A percentile compares a stretch with the other conserved stretches of the same genome.
Conservation (phyloP, 2,888 invertebrate species). For the Tetranychus piercei region DNA sequence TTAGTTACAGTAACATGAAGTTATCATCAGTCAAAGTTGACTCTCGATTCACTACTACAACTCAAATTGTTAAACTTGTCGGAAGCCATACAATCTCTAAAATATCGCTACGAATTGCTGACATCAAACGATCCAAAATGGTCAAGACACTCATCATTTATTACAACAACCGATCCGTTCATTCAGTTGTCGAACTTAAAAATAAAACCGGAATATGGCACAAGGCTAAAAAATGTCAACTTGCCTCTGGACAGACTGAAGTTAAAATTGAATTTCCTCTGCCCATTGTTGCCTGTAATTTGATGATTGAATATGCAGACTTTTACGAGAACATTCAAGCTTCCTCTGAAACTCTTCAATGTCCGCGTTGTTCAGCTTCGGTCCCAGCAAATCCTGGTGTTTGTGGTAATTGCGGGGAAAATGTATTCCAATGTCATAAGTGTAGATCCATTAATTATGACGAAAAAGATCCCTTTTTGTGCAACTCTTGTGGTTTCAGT, state of each 20-base stretch:
- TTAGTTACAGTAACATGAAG: slow-evolving; percentile 73
- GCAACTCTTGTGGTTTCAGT: slow-evolving; percentile 96
- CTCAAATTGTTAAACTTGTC: slow-evolving; percentile 86
- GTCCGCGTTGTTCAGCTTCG: slow-evolving; percentile 39
- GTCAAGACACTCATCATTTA: slow-evolving; percentile 85
- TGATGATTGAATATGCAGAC: slow-evolving; percentile 95
- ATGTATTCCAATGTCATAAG: slow-evolving; percentile 97
- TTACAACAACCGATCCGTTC: slow-evolving; percentile 80
- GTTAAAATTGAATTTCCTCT: slow-evolving; percentile 90
- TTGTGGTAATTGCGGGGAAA: slow-evolving; percentile 90
- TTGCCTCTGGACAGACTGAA: slow-evolving; percentile 80
- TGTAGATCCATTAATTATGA: slow-evolving; percentile 97
- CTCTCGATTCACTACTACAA: slow-evolving; percentile 91
- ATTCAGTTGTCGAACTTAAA: slow-evolving; percentile 90
- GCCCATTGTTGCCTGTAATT: slow-evolving; percentile 88
- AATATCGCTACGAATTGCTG: slow-evolving; percentile 75
- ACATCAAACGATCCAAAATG: slow-evolving; percentile 91
- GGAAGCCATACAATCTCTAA: slow-evolving; percentile 88
- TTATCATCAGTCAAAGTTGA: slow-evolving; percentile 82
- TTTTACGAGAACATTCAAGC: slow-evolving; percentile 90
- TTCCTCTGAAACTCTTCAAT: slow-evolving; percentile 72
- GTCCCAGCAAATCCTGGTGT: slow-evolving; percentile 95
- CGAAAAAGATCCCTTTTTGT: slow-evolving; percentile 94
- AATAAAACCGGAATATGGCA: slow-evolving; percentile 93
- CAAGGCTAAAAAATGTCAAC: slow-evolving; percentile 73